Conservation (phyloP, 2,113 vertebrate species). For the Semnornis frantzii region DNA sequence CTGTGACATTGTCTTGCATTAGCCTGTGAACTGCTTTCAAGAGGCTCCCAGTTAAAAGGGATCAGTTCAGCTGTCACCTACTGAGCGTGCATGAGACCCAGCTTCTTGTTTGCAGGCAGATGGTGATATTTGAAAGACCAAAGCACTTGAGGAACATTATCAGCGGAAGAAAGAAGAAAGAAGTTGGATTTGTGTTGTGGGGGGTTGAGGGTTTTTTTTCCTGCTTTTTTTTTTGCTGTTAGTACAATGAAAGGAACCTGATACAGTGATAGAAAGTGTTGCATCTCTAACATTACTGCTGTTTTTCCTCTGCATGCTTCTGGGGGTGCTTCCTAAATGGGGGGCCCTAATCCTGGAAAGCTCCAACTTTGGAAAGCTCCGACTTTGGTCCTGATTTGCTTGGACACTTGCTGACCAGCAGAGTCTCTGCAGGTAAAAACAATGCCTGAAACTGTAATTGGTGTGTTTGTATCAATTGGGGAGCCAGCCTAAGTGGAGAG, state of each 20-base stretch:
- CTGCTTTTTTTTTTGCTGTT: background rate
- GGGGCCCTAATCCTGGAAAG: background rate
- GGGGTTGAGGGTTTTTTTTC: background rate
- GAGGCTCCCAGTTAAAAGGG: background rate
- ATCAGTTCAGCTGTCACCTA: background rate
- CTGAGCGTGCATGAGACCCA: background rate
- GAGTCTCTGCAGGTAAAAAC: background rate
- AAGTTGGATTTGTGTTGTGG: background rate
- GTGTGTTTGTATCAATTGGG: background rate
- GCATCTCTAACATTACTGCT: background rate
- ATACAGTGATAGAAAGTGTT: background rate
- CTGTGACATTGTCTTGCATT: background rate
- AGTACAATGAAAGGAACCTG: background rate
- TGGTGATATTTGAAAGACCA: background rate
- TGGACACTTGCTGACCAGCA: background rate
- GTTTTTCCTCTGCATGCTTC: background rate
- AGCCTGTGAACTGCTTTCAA: background rate
- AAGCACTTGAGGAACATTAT: background rate
- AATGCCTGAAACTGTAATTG: background rate
- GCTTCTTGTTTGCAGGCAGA: background rate
- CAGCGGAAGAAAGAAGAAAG: background rate
- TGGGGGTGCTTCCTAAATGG: background rate
- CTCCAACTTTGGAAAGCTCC: no score
- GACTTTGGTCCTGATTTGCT: background rate
- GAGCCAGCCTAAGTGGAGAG: background rate